Conservation (phyloP, 2,797 vertebrate genomes). For the Carcharodon carcharias region DNA sequence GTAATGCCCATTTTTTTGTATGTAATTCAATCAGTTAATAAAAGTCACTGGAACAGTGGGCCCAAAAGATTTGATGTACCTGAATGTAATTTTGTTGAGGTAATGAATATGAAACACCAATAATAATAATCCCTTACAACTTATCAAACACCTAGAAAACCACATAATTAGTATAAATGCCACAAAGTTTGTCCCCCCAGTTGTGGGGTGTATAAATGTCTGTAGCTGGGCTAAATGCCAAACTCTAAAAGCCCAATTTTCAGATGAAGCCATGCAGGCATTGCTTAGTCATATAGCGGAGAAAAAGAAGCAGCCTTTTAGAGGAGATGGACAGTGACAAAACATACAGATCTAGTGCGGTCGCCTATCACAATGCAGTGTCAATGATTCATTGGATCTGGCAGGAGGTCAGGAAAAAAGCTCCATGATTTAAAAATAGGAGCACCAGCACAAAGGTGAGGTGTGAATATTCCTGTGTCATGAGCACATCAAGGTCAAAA, state of each 20-base stretch:
- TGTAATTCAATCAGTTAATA: not conserved
- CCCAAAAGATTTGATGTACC: not conserved
- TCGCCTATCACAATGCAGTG: not conserved
- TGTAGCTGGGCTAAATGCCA: not conserved
- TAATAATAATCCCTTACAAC: not conserved
- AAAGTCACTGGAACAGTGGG: not conserved
- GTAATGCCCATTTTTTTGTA: not conserved
- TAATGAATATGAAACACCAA: not conserved
- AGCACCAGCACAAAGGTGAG: not conserved
- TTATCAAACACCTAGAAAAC: not conserved
- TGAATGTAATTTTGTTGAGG: not conserved
- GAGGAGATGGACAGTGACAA: not conserved
- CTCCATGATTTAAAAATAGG: not conserved
- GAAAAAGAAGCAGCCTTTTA: not conserved
- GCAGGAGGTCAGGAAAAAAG: constrained; percentile 13
- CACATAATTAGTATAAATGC: not conserved
- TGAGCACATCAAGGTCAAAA: not conserved
- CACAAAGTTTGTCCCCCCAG: not conserved
- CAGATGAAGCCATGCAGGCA: not conserved
- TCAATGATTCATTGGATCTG: not conserved
- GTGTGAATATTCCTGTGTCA: not conserved
- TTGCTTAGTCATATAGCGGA: not conserved
- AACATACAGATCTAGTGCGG: not conserved
- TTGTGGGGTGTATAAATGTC: not conserved
- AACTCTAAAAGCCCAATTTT: not conserved